Percentiles rank a stretch among this genome's conserved stretches.
Conservation (phyloP, 1,140 invertebrate genomes). For the Metaphire vulgaris region DNA sequence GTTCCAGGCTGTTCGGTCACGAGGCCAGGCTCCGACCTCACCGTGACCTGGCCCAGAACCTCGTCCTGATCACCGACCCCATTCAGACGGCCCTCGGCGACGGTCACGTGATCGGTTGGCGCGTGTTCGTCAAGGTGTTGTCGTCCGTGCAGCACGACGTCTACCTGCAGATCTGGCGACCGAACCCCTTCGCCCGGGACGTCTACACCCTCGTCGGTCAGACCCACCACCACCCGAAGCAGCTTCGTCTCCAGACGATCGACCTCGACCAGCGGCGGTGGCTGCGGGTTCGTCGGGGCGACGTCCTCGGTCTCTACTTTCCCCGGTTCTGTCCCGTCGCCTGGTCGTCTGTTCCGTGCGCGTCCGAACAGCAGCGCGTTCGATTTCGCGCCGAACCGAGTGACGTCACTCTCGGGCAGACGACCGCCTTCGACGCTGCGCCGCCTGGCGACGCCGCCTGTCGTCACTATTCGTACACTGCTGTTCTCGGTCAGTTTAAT, state of each 20-base stretch:
- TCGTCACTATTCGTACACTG: constrained; percentile 23
- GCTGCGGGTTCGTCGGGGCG: constrained; percentile 8
- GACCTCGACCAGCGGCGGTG: neutral
- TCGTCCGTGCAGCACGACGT: constrained; percentile 17
- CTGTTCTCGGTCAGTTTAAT: constrained; percentile 23
- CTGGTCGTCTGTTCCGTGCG: constrained; percentile 24
- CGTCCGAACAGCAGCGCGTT: neutral
- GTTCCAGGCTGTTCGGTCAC: constrained; percentile 23
- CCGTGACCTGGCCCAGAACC: constrained; percentile 8
- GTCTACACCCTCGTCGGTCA: constrained; percentile 23
- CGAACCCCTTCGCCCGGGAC: neutral
- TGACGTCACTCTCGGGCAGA: neutral
- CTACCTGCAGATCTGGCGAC: neutral
- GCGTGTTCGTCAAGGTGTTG: constrained; percentile 22
- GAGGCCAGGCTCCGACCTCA: constrained; percentile 20
- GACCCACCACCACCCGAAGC: constrained; percentile 11
- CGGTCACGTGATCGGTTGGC: constrained; percentile 18
- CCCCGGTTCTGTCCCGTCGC: constrained; percentile 17
- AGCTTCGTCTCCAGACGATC: constrained; percentile 20
- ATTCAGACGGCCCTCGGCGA: constrained; percentile 17
- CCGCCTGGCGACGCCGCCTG: constrained; percentile 12
- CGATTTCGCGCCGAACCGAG: neutral
- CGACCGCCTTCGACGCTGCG: neutral
- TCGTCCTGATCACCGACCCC: constrained; percentile 20
- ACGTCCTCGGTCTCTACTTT: constrained; percentile 24